phyloP scores from a whole-genome alignment of 2,888 invertebrate genomes.

The Apotomis turbidana region DNA sequence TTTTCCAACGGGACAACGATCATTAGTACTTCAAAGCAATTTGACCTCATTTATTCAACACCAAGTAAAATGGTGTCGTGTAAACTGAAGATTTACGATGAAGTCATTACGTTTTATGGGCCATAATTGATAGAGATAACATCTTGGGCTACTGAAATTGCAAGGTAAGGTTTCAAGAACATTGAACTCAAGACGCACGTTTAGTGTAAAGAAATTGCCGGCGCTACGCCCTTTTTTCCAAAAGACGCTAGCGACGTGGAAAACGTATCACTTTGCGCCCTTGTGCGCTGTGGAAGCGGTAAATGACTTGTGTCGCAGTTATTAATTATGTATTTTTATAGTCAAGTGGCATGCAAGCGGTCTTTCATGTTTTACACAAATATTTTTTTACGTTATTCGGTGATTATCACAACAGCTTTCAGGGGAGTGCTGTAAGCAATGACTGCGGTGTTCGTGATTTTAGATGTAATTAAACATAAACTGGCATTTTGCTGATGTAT shows the following conservation, averaged over 20 bases:
- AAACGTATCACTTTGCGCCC: neutral
- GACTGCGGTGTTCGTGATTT: constrained; percentile 1
- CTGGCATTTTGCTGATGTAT: neutral
- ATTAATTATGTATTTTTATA: constrained; percentile 79
- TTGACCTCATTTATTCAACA: constrained; percentile 78
- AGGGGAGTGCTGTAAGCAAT: neutral
- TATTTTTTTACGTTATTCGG: constrained; percentile 54
- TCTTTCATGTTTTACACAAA: constrained; percentile 61
- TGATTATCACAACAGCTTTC: constrained; percentile 37
- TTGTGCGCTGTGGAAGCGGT: constrained; percentile 46
- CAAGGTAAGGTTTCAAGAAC: constrained; percentile 75
- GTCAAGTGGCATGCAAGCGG: constrained; percentile 65
- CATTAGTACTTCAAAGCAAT: constrained; percentile 70
- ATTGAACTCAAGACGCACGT: constrained; percentile 74
- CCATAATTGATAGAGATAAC: constrained; percentile 82
- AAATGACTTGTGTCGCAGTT: constrained; percentile 74
- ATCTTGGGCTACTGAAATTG: constrained; percentile 78
- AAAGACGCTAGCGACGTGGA: neutral
- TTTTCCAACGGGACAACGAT: constrained; percentile 57
- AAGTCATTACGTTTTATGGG: constrained; percentile 82
- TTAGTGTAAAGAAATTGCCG: constrained; percentile 74
- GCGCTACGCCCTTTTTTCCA: constrained; percentile 55
- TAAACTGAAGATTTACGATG: constrained; percentile 80
- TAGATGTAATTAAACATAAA: constrained; percentile 8
- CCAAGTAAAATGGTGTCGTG: constrained; percentile 79